Conservation (phyloP, 1,140 invertebrate species). For the Oncopeltus fasciatus region DNA sequence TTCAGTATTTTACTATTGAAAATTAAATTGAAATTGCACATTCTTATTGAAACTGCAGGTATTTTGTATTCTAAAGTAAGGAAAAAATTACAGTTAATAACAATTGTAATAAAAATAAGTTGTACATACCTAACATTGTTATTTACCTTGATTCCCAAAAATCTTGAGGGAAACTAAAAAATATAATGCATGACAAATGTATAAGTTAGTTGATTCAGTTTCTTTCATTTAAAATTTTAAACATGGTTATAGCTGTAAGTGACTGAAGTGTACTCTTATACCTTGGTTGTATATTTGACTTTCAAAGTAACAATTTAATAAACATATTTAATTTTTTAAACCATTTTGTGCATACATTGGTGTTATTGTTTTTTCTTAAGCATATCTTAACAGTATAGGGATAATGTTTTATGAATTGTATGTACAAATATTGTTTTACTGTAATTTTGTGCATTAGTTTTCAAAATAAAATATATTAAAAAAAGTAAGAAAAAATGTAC, state of each 20-base stretch:
- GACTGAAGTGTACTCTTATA: not conserved
- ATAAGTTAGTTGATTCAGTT: not conserved
- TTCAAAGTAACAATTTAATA: too few species aligned
- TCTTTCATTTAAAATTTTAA: not conserved
- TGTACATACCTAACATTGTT: conserved; percentile 15
- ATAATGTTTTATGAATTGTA: not conserved
- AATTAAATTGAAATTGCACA: not conserved
- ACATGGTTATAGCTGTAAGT: not conserved
- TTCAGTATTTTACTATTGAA: not conserved
- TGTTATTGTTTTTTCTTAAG: not conserved
- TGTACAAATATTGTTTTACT: conserved; percentile 14
- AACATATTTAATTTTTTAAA: too few species aligned
- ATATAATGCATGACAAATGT: not conserved
- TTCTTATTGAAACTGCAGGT: not conserved
- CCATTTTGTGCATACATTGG: not conserved
- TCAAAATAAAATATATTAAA: not conserved
- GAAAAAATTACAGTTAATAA: not conserved
- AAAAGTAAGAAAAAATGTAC: conserved; percentile 13
- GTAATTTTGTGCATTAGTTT: conserved; percentile 14
- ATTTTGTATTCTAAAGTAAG: too few species aligned
- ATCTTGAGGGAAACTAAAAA: not conserved
- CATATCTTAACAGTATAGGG: not conserved
- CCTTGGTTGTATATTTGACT: not conserved
- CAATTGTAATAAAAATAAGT: not conserved
- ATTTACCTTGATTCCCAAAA: conserved; percentile 1